Evolutionary conservation across 2,888 invertebrate species (phyloP).

Genomic region (Himalopsyche tibetana): DNA sequence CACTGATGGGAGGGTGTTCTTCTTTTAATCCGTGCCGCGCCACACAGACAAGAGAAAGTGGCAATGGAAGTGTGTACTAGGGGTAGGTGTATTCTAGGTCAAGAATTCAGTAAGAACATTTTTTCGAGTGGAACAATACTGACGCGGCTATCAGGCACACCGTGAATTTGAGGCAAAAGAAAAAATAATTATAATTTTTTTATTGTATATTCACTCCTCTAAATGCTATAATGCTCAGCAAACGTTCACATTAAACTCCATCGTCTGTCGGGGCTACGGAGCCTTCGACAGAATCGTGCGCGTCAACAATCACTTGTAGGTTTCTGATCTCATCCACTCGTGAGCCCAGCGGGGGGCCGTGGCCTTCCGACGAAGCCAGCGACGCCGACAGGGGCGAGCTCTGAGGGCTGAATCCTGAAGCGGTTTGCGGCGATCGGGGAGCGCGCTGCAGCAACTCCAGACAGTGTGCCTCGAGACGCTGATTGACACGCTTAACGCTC

Average conservation of each 20-base stretch:
- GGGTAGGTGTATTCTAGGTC: neutral
- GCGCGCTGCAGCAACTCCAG: constrained; percentile 75
- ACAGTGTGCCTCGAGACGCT: constrained; percentile 76
- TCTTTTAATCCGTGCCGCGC: too few species aligned
- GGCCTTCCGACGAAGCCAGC: constrained; percentile 78
- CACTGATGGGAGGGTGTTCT: too few species aligned
- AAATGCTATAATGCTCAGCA: neutral
- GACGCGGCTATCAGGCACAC: neutral
- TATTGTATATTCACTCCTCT: neutral
- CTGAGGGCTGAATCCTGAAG: constrained; percentile 70
- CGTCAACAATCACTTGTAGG: constrained; percentile 76
- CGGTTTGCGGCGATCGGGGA: constrained; percentile 67
- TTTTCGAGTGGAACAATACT: neutral
- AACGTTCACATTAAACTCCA: neutral
- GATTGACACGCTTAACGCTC: constrained; percentile 77
- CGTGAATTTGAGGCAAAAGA: neutral
- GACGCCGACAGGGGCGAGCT: constrained; percentile 81
- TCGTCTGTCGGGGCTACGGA: constrained; percentile 28
- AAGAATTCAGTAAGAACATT: neutral
- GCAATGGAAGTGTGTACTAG: too few species aligned
- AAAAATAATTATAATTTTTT: neutral
- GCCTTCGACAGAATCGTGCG: constrained; percentile 65
- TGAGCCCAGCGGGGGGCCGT: constrained; percentile 70
- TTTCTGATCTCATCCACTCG: constrained; percentile 78
- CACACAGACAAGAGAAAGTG: too few species aligned